Evolutionary conservation across 1,140 invertebrate species (phyloP).

Genomic region (Plodia interpunctella): DNA sequence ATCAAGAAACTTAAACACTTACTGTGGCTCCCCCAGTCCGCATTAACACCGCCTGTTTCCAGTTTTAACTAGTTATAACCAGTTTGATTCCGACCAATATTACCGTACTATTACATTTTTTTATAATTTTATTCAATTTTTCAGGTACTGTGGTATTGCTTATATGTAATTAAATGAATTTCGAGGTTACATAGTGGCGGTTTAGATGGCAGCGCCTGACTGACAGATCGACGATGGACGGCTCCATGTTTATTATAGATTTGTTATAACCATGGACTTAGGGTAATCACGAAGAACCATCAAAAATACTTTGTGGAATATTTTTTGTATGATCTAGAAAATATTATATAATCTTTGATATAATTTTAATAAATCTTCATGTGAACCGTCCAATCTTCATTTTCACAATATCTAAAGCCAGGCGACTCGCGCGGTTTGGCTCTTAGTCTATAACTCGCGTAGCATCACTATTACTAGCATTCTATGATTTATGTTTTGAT

Average conservation of each 20-base stretch:
- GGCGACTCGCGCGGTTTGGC: background rate
- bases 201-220: conserved; percentile 19
- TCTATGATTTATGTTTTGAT: too few relatives aligned
- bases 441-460: background rate
- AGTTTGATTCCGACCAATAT: conserved; percentile 44
- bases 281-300: too few relatives aligned
- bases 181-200: conserved; percentile 36
- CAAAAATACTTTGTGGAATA: too few relatives aligned
- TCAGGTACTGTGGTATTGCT: conserved; percentile 74
- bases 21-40: background rate
- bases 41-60: conserved; percentile 8
- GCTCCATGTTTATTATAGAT: background rate
- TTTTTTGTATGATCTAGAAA: background rate
- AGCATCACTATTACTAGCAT: too few relatives aligned
- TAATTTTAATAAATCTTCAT: background rate
- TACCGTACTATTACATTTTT: conserved; percentile 55
- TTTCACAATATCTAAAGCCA: background rate
- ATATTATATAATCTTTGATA: background rate
- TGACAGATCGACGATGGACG: background rate
- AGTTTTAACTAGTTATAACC: conserved; percentile 3
- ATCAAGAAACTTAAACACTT: conserved; percentile 1
- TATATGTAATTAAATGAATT: conserved; percentile 58
- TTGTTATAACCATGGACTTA: too few relatives aligned
- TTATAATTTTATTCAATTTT: conserved; percentile 43
- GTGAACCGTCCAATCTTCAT: background rate